Evolutionary conservation across 2,113 vertebrate genomes (phyloP), one percentile per base, ranked within the genome.

Genomic region (Bubo bubo): DNA sequence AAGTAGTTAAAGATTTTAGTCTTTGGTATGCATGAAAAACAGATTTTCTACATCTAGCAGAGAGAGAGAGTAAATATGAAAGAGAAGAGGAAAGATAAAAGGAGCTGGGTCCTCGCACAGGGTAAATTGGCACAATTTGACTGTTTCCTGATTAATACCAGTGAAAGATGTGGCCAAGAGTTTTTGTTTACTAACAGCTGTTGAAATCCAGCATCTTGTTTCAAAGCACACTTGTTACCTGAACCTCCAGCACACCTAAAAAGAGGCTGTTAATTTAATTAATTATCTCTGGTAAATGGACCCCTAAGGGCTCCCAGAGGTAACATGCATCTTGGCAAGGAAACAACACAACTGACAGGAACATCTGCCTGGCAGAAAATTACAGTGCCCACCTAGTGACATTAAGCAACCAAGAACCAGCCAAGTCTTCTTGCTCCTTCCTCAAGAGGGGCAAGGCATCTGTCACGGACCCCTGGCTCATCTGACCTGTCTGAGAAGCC

Each of bases 211-310:
- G 67, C 9, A 1, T 56, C 63, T 52, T 49, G n/a, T 68, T 95
- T 80, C 79, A 34, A 84, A 90, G 86, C 37, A 59, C 76, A 60
- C 90, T 97, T 60, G 43, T 88, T 95, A 88, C n/a, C 53, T 20
- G 41, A 86, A 67, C 95, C 90, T 94, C 79, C 81, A 96, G 68
- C 58, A n/a, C 2, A 28, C 90, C 85, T 95, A 91, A 50, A 60
- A 94, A 94, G 96, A 97, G 71, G 23, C 83, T 95, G 88, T 91
- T 97, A 95, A 96, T 97, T 97, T 93, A 97, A 97, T 94, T 95
- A 97, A 98, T 96, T 96, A 89, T 68, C 85, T 70, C 90, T 16
- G 55, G 47, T 96, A 96, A 98, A 96, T 58, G 80, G 93, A 82
- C 58, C 95, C 96, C 83, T 63, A 75, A 95, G 96, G 88, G 91